Percentiles rank a stretch among this genome's conserved stretches.
These are phyloP conservation scores for Acrocephalus kingi DNA, from an alignment of 2,113 vertebrate genomes.

Conservation along the genomic window DNA sequence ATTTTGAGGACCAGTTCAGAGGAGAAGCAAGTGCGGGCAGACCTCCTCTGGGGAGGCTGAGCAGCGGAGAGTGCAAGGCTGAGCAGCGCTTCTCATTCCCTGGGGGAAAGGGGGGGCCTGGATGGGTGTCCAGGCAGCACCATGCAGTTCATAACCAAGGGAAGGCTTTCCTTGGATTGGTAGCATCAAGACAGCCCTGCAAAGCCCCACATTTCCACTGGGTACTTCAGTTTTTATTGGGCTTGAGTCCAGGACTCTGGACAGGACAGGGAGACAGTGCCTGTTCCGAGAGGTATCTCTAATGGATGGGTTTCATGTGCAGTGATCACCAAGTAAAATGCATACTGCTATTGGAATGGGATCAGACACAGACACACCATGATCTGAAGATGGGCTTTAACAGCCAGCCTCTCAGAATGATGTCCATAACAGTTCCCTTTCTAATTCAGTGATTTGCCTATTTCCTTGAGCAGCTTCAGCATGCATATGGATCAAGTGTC, in stretches of 20 bases:
- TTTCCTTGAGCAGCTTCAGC: background rate
- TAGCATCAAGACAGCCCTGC: rapidly evolving
- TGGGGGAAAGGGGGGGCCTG: rapidly evolving
- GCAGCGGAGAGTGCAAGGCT: rapidly evolving
- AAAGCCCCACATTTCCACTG: rapidly evolving
- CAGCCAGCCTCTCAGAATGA: background rate
- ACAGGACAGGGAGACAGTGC: too few species aligned
- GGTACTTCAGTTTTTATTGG: rapidly evolving
- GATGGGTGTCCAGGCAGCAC: rapidly evolving
- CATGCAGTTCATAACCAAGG: rapidly evolving
- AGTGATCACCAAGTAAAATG: background rate
- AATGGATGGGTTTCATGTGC: rapidly evolving
- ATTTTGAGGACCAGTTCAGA: background rate
- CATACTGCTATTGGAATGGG: rapidly evolving
- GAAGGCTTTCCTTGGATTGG: background rate
- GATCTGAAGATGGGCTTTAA: background rate
- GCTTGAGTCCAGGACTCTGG: background rate
- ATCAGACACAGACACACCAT: rapidly evolving
- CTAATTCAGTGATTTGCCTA: background rate
- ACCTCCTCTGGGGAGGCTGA: background rate
- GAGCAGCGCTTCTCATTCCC: rapidly evolving
- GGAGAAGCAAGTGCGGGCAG: background rate
- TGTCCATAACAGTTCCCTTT: rapidly evolving
- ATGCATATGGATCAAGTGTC: rapidly evolving
- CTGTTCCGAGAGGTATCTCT: background rate